A percentile compares a stretch with the other conserved stretches of the same genome.
phyloP scores from a whole-genome alignment of 2,888 invertebrate species.

The Chelonus formosanus region DNA sequence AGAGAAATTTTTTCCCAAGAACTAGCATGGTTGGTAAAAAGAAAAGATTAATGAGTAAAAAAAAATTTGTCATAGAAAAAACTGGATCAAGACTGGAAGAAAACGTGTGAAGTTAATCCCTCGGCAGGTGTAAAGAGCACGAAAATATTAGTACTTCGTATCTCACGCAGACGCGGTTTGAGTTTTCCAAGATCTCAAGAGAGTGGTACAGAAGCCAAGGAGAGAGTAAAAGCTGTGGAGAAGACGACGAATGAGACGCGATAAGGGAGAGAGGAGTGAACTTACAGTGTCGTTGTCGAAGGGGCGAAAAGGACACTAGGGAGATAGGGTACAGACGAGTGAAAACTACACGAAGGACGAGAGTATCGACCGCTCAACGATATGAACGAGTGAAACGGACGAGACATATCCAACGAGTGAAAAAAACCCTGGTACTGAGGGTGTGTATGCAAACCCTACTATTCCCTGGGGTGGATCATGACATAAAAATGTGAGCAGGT shows the following conservation, averaged over 20 bases:
- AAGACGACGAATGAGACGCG: background rate
- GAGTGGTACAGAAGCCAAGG: constrained; percentile 5
- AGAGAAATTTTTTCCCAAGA: background rate
- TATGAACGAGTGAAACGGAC: constrained; percentile 5
- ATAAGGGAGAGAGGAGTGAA: background rate
- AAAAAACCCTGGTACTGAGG: background rate
- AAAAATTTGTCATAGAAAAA: background rate
- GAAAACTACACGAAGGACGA: constrained; percentile 23
- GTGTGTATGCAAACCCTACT: constrained; percentile 1
- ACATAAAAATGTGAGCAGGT: constrained; percentile 18
- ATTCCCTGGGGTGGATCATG: constrained; percentile 12
- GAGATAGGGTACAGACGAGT: constrained; percentile 16
- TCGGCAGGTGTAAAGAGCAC: background rate
- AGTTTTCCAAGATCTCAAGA: constrained; percentile 1
- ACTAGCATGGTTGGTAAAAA: too few species aligned
- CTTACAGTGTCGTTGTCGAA: background rate
- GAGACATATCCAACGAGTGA: constrained; percentile 24
- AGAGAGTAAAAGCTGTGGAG: background rate
- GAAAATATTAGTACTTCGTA: constrained; percentile 14
- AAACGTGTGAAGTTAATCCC: constrained; percentile 16
- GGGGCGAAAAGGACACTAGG: constrained; percentile 23
- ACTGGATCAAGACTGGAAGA: background rate
- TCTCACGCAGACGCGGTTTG: constrained; percentile 5
- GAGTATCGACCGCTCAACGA: constrained; percentile 21
- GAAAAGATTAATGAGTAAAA: constrained; percentile 1